A percentile compares a stretch with the other conserved stretches of the same genome.
phyloP scores from a whole-genome alignment of 2,888 invertebrate genomes.

The Xestoiulus laeticollis region DNA sequence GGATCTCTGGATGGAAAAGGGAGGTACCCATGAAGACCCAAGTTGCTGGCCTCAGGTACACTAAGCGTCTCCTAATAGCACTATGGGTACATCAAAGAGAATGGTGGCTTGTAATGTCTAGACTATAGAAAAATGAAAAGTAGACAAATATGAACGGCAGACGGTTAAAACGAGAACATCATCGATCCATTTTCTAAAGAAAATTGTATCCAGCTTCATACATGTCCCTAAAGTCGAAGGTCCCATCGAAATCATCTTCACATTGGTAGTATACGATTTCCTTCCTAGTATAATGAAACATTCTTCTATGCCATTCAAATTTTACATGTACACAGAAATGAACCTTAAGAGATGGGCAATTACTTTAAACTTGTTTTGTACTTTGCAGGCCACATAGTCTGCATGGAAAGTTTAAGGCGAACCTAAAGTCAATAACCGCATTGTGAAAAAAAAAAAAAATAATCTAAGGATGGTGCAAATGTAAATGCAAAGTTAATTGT shows the following conservation, averaged over 20 bases:
- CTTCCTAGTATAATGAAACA: not conserved
- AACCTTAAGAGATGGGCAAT: no score
- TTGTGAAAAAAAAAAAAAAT: not conserved
- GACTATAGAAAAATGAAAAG: slow-evolving; percentile 5
- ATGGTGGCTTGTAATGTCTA: slow-evolving; percentile 24
- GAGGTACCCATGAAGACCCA: not conserved
- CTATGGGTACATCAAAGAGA: not conserved
- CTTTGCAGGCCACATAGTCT: no score
- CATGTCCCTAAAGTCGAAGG: not conserved
- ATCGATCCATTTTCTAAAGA: slow-evolving; percentile 35
- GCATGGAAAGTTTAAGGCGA: no score
- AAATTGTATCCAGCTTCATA: not conserved
- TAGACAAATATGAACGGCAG: not conserved
- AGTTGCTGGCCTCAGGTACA: not conserved
- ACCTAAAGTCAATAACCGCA: not conserved
- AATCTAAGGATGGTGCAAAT: not conserved
- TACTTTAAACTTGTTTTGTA: no score
- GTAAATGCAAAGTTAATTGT: no score
- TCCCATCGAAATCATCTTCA: not conserved
- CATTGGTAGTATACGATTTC: not conserved
- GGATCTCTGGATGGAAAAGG: not conserved
- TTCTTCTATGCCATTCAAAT: no score
- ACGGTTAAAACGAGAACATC: not conserved
- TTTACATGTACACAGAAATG: no score
- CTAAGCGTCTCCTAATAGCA: not conserved